Conservation (phyloP, 1,140 invertebrate species). For the Dufourea novaeangliae region DNA sequence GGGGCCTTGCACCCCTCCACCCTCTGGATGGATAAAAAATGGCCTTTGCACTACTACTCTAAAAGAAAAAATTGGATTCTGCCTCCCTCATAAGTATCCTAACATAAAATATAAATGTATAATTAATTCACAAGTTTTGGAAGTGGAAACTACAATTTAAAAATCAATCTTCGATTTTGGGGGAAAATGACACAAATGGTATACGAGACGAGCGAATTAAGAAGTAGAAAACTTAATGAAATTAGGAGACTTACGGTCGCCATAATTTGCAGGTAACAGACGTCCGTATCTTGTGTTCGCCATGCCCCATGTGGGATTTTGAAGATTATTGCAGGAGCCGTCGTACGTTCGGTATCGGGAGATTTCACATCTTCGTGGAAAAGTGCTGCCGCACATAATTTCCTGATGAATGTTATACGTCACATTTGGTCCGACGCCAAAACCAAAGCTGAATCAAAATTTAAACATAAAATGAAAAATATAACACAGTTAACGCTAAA, state of each 20-base stretch:
- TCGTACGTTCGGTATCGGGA: conserved; percentile 88
- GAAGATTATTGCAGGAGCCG: conserved; percentile 93
- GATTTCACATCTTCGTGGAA: conserved; percentile 74
- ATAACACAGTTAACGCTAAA: not conserved
- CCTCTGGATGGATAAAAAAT: too few relatives aligned
- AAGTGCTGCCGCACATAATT: conserved; percentile 65
- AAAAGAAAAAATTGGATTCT: too few relatives aligned
- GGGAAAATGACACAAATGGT: too few relatives aligned
- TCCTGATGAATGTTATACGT: conserved; percentile 22
- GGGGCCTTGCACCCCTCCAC: too few relatives aligned
- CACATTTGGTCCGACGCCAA: not conserved
- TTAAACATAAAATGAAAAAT: not conserved
- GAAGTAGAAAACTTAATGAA: not conserved
- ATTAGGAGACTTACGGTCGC: conserved; percentile 85
- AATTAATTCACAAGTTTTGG: too few relatives aligned
- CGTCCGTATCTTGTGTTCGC: conserved; percentile 89
- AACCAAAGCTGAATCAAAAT: not conserved
- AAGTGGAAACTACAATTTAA: too few relatives aligned
- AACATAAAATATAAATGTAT: too few relatives aligned
- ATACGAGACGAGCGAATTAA: too few relatives aligned
- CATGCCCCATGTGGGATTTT: conserved; percentile 87
- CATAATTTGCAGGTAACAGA: conserved; percentile 90
- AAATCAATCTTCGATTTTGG: too few relatives aligned
- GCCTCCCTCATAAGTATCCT: too few relatives aligned
- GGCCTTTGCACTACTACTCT: too few relatives aligned